Evolutionary conservation across 2,797 vertebrate species (phyloP).

Genomic region (Euthynnus affinis): DNA sequence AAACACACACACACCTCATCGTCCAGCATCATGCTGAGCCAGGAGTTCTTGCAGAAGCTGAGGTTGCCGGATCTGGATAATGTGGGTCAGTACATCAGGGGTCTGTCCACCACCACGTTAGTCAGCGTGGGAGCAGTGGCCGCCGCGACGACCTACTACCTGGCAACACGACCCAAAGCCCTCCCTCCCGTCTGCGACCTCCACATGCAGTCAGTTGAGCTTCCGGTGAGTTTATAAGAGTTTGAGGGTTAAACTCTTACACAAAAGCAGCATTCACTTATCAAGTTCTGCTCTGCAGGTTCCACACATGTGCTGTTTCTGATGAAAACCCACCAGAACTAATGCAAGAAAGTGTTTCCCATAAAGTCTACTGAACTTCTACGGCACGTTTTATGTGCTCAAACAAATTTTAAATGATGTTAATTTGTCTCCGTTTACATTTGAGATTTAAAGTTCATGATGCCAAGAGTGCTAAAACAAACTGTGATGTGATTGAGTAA

Average conservation of each 20-base stretch:
- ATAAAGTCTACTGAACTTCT: no score
- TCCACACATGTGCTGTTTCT: not conserved
- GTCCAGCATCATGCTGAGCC: constrained; percentile 91
- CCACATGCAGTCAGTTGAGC: constrained; percentile 91
- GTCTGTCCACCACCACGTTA: constrained; percentile 87
- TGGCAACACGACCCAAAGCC: constrained; percentile 90
- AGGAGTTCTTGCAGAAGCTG: constrained; percentile 88
- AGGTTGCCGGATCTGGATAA: constrained; percentile 89
- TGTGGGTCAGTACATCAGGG: constrained; percentile 88
- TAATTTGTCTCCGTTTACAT: not conserved
- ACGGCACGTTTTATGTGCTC: no score
- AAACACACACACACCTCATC: not conserved
- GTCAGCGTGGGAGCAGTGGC: constrained; percentile 92
- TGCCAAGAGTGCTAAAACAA: not conserved
- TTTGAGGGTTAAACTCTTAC: not conserved
- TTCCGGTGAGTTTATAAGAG: constrained; percentile 83
- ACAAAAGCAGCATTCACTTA: not conserved
- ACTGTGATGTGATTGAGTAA: not conserved
- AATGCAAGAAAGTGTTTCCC: not conserved
- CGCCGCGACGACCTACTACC: constrained; percentile 91
- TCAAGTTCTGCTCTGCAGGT: not conserved
- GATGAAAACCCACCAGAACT: not conserved
- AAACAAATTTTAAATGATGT: no score
- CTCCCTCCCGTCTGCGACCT: constrained; percentile 90
- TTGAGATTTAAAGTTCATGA: no score